A percentile compares a stretch with the other conserved stretches of the same genome.
These are phyloP conservation scores for Neolamprologus tretocephalus DNA, from an alignment of 2,113 vertebrate genomes.

Conservation along the genomic window DNA sequence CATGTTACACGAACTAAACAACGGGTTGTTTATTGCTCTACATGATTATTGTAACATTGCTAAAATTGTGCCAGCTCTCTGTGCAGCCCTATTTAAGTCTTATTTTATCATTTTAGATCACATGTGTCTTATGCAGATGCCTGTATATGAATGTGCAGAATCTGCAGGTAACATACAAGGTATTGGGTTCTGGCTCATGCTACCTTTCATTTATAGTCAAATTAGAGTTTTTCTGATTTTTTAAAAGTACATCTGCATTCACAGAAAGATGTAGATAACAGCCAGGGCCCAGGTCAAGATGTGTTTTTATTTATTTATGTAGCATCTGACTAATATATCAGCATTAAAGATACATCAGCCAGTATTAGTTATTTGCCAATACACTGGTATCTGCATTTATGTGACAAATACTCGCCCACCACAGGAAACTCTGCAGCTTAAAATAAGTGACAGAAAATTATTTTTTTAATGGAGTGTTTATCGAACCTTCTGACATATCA, in stretches of 20 bases:
- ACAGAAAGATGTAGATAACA: background rate
- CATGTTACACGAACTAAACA: background rate
- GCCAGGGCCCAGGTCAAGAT: background rate
- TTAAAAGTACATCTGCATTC: background rate
- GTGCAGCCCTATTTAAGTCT: background rate
- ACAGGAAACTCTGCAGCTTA: background rate
- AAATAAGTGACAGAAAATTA: background rate
- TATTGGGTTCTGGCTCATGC: background rate
- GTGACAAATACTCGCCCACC: background rate
- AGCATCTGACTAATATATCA: background rate
- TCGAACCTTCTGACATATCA: background rate
- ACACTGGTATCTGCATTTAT: background rate
- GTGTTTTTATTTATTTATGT: background rate
- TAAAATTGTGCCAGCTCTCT: background rate
- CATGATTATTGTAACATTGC: background rate
- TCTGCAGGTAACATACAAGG: background rate
- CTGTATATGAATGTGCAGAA: background rate
- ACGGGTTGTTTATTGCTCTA: background rate
- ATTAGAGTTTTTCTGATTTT: background rate
- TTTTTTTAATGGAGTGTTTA: background rate
- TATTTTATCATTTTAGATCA: background rate
- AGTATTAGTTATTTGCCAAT: background rate
- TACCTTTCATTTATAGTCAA: background rate
- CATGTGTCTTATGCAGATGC: background rate
- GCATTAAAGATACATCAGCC: background rate